Conservation (phyloP, 1,140 invertebrate species). For the Pogonomyrmex barbatus region DNA sequence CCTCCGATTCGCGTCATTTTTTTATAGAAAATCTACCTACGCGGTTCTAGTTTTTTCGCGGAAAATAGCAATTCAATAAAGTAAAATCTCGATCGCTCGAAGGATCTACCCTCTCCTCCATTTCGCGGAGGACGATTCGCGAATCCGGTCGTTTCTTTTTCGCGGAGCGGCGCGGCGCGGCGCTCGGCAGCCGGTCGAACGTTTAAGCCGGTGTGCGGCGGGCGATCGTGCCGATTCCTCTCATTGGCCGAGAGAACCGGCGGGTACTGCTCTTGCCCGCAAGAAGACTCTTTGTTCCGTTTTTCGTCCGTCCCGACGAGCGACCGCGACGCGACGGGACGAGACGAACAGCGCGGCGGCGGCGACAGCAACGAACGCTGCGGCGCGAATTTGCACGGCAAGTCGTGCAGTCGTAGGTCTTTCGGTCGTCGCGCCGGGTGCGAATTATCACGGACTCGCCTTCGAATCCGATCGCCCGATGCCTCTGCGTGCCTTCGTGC, state of each 20-base stretch:
- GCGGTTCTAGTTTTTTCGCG: background rate
- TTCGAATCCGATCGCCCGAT: conserved; percentile 62
- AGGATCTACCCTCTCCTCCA: background rate
- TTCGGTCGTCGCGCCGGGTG: conserved; percentile 73
- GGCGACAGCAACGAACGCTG: conserved; percentile 46
- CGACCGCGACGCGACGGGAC: conserved; percentile 62
- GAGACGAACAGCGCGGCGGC: conserved; percentile 32
- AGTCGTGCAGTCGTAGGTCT: conserved; percentile 72
- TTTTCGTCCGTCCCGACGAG: conserved; percentile 71
- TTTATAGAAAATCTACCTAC: too few species aligned
- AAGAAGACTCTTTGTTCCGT: conserved; percentile 76
- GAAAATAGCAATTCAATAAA: background rate
- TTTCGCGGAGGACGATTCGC: conserved; percentile 30
- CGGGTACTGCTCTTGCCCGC: conserved; percentile 69
- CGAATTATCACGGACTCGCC: conserved; percentile 71
- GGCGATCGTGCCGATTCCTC: conserved; percentile 75
- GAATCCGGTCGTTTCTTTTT: conserved; percentile 35
- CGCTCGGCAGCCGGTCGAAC: conserved; percentile 69
- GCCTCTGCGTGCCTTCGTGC: conserved; percentile 8
- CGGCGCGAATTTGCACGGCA: conserved; percentile 61
- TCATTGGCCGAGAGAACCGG: conserved; percentile 73
- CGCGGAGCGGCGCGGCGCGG: conserved; percentile 65
- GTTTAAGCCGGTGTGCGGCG: conserved; percentile 50
- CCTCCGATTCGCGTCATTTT: too few species aligned
- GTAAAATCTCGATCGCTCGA: background rate